Percentiles rank a stretch among this genome's conserved stretches.
phyloP scores from a whole-genome alignment of 2,888 invertebrate genomes.

The Agrilus cyanescens region DNA sequence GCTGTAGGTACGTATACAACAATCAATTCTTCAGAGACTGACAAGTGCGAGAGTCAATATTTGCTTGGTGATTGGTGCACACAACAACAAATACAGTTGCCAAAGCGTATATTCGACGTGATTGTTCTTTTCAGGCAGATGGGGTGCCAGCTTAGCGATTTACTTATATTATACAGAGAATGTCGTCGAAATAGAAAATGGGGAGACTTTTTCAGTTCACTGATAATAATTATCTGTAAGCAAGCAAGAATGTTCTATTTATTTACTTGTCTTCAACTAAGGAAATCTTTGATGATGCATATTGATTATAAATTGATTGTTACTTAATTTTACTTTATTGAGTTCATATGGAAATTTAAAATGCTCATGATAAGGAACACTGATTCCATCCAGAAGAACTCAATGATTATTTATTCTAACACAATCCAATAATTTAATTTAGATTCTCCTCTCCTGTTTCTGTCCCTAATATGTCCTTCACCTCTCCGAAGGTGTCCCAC shows the following conservation, averaged over 20 bases:
- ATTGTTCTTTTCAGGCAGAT: constrained; percentile 5
- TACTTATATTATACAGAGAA: constrained; percentile 18
- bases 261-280: constrained; percentile 24
- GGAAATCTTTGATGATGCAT: constrained; percentile 9
- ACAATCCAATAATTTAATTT: no score
- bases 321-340: no score
- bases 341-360: no score
- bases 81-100: constrained; percentile 13
- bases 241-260: constrained; percentile 23
- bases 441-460: no score
- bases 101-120: constrained; percentile 8
- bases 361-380: no score
- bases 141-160: constrained; percentile 9
- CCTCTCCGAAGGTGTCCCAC: no score
- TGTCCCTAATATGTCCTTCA: no score
- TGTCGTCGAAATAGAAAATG: constrained; percentile 14
- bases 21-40: constrained; percentile 31
- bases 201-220: constrained; percentile 19
- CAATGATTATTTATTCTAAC: no score
- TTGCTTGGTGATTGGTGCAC: constrained; percentile 31
- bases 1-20: constrained; percentile 27
- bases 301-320: no score
- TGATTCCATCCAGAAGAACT: no score
- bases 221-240: no score
- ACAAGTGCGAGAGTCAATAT: constrained; percentile 37